These are phyloP conservation scores for Trinorchestia longiramus DNA, from an alignment of 1,140 invertebrate species.

Conservation along the genomic window DNA sequence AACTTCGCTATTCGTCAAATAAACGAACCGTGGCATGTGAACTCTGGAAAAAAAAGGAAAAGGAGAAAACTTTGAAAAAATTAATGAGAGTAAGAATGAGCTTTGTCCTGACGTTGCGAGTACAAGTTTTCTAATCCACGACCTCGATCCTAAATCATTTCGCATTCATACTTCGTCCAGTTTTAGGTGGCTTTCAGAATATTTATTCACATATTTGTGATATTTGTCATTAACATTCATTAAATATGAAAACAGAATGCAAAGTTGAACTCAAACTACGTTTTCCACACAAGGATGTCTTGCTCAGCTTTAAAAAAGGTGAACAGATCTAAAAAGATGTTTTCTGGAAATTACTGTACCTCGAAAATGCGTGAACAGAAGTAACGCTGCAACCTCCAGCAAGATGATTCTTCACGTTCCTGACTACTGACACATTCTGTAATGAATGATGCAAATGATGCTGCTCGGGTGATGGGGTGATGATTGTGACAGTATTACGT, in stretches of 20 bases:
- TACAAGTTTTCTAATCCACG: background rate
- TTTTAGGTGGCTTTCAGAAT: background rate
- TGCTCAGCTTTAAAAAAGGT: background rate
- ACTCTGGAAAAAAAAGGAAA: background rate
- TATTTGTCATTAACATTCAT: background rate
- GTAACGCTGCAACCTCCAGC: background rate
- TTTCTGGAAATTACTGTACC: background rate
- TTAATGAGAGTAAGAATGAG: background rate
- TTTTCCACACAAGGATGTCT: background rate
- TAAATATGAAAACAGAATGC: background rate
- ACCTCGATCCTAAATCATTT: background rate
- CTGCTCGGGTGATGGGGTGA: too few relatives aligned
- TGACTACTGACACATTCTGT: too few relatives aligned
- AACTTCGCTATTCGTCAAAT: background rate
- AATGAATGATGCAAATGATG: too few relatives aligned
- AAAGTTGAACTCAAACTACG: background rate
- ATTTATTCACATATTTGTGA: background rate
- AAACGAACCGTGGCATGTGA: background rate
- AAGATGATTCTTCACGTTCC: background rate
- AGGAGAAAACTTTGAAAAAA: background rate
- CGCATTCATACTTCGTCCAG: background rate
- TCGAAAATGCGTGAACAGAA: background rate
- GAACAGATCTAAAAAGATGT: background rate
- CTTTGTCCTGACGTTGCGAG: too few relatives aligned
- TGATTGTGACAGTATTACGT: too few relatives aligned